phyloP scores from a whole-genome alignment of 2,888 invertebrate genomes.

The Thyatira batis region DNA sequence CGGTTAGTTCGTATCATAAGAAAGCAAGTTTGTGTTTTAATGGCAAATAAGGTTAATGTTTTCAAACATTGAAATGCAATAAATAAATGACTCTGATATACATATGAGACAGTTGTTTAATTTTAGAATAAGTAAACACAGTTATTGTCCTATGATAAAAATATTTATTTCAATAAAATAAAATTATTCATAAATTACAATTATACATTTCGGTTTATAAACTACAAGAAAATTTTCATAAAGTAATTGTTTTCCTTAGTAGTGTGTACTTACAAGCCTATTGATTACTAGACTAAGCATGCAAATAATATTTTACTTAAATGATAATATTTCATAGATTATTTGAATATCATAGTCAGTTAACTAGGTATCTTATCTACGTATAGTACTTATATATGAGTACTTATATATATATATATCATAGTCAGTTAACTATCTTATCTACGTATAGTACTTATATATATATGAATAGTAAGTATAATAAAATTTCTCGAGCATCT shows the following conservation, averaged over 20 bases:
- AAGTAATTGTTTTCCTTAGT: no score
- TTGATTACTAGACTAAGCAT: neutral
- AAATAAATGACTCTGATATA: constrained; percentile 15
- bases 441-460: no score
- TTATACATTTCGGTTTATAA: neutral
- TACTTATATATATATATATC: no score
- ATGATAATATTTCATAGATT: neutral
- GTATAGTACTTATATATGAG: no score
- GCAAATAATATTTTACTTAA: neutral
- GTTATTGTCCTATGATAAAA: neutral
- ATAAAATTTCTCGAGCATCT: no score
- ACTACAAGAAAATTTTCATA: no score
- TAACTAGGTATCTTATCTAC: no score
- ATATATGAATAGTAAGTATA: neutral
- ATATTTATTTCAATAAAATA: neutral
- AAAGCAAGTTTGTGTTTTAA: neutral
- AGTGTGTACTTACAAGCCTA: no score
- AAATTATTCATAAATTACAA: neutral
- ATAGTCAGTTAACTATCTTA: no score
- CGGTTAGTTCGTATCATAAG: constrained; percentile 4
- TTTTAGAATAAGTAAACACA: neutral
- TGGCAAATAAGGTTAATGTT: constrained; percentile 17
- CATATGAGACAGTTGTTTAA: neutral
- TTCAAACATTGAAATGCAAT: constrained; percentile 26
- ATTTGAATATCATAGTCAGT: neutral